phyloP scores from a whole-genome alignment of 2,797 vertebrate species.

The Toxotes lorentzi region DNA sequence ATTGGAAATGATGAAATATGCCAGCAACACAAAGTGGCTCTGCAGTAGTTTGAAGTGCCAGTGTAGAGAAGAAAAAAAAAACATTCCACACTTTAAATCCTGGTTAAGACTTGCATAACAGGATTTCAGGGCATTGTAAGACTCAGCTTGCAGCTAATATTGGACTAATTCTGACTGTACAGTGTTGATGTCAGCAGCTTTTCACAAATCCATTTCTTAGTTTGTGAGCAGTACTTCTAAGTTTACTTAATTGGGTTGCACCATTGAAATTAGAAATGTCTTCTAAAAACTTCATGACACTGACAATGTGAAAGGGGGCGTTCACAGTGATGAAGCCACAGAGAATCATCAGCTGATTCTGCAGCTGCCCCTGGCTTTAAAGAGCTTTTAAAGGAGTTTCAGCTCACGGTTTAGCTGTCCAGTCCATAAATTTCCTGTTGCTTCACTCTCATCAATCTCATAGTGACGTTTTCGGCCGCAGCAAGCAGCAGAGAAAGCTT shows the following conservation, averaged over 20 bases:
- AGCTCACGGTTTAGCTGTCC: too few species aligned
- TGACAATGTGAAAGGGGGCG: neutral
- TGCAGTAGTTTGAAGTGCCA: neutral
- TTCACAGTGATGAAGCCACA: neutral
- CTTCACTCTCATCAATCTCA: too few species aligned
- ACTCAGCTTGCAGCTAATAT: neutral
- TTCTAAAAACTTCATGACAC: neutral
- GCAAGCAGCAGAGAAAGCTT: too few species aligned
- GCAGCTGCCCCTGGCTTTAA: too few species aligned
- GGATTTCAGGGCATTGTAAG: slow-evolving; percentile 2
- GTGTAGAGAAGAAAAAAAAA: neutral
- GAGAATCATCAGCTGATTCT: neutral
- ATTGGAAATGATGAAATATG: slow-evolving; percentile 19
- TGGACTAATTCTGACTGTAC: neutral
- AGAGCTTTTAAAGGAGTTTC: too few species aligned
- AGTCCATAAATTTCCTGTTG: too few species aligned
- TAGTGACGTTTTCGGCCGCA: too few species aligned
- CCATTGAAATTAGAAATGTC: too few species aligned
- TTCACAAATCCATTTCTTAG: neutral
- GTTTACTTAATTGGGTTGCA: neutral
- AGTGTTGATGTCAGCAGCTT: neutral
- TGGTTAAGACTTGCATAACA: neutral
- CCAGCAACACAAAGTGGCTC: neutral
- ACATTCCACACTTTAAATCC: slow-evolving; percentile 5
- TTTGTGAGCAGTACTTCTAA: neutral